A percentile compares a stretch with the other conserved stretches of the same genome.
Conservation (phyloP, 2,888 invertebrate species). For the Euproctis similis region DNA sequence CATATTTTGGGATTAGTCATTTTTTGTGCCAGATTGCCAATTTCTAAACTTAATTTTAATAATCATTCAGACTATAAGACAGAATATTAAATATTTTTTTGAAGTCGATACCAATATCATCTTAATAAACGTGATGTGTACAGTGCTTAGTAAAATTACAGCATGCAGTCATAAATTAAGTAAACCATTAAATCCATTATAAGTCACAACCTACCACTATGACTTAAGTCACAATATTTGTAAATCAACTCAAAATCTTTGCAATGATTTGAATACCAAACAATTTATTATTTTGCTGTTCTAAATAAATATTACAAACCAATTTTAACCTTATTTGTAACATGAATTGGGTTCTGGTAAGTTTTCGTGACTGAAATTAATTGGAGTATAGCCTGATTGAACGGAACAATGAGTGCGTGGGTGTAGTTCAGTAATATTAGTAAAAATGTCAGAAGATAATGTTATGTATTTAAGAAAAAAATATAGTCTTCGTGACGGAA, state of each 20-base stretch:
- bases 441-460: conserved; percentile 46
- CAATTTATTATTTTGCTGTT: conserved; percentile 11
- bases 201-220: conserved; percentile 33
- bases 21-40: no score
- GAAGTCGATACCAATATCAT: no score
- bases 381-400: conserved; percentile 23
- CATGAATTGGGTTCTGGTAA: conserved; percentile 1
- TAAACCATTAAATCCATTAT: conserved; percentile 36
- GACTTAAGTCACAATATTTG: conserved; percentile 41
- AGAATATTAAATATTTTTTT: no score
- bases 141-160: conserved; percentile 36
- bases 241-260: conserved; percentile 31
- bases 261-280: conserved; percentile 6
- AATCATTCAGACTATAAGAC: no score
- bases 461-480: conserved; percentile 24
- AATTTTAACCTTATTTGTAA: conserved; percentile 10
- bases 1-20: no score
- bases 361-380: conserved; percentile 6
- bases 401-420: conserved; percentile 48
- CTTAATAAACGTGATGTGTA: conserved; percentile 12
- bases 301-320: not conserved
- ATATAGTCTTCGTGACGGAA: conserved; percentile 9
- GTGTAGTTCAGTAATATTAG: conserved; percentile 44
- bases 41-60: no score
- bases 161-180: conserved; percentile 41